A percentile compares a stretch with the other conserved stretches of the same genome.
phyloP scores from a whole-genome alignment of 2,113 vertebrate genomes.

The Nyctibius bracteatus region DNA sequence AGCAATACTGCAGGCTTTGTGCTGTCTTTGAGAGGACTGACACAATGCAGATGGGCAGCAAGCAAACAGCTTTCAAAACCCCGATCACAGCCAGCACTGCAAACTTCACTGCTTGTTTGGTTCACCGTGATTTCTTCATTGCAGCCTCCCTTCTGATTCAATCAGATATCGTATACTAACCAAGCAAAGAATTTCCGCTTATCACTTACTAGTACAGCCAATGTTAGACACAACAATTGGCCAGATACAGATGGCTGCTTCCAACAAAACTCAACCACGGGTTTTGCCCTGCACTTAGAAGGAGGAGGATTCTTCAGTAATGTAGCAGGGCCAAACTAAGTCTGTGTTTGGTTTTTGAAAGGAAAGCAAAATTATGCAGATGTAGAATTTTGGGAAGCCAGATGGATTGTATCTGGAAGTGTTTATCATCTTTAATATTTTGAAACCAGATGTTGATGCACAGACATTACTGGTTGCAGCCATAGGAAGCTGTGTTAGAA shows the following conservation, averaged over 20 bases:
- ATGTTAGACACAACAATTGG: neutral
- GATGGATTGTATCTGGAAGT: conserved; percentile 73
- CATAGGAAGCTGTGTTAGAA: conserved; percentile 71
- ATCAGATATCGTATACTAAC: neutral
- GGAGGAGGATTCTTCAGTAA: conserved; percentile 13
- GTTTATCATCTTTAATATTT: conserved; percentile 81
- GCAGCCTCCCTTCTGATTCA: neutral
- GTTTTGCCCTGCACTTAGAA: conserved; percentile 1
- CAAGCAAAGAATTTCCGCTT: neutral
- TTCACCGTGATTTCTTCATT: neutral
- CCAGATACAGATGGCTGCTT: neutral
- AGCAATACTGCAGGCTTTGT: neutral
- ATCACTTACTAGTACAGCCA: neutral
- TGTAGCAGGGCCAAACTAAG: conserved; percentile 22
- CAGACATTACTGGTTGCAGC: conserved; percentile 60
- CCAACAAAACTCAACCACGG: neutral
- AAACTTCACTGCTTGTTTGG: neutral
- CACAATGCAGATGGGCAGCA: neutral
- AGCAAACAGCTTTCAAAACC: neutral
- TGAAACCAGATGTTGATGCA: conserved; percentile 76
- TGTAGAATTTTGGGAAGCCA: conserved; percentile 59
- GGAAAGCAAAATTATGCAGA: conserved; percentile 69
- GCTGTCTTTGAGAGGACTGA: neutral
- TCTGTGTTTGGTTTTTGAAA: conserved; percentile 60
- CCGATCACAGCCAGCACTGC: neutral